Base-by-base conservation (phyloP, 2,797 vertebrate species). In the Onychomys leucogaster region DNA sequence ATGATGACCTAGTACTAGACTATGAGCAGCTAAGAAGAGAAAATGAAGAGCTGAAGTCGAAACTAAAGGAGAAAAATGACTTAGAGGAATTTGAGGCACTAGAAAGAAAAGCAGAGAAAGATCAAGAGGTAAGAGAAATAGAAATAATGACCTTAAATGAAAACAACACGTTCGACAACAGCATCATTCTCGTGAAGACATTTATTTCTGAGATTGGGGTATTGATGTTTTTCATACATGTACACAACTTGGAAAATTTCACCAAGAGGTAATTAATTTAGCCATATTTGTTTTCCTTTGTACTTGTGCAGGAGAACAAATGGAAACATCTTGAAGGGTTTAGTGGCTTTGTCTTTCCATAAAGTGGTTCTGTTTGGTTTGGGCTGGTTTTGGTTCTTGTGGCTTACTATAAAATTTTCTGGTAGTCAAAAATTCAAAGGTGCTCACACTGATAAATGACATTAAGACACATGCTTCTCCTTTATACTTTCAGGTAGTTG, bases 21-120 rank as follows among this genome's bases (percentile, higher is more conserved):
- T 99, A 98, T 89, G 98, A 99, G 86, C 98, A 98, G 78, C 6
- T 98, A 57, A 98, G 95, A 93, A 92, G 11, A 83, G 98, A 99
- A 97, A 97, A 99, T 75, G 97, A 96, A 90, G 98, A 99, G 95
- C 75, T 99, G 65, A 98, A 97, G 89, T 97, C 97, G 89, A 98
- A 97, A 85, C 97, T 99, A 94, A 98, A 98, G 77, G 99, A 99
- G 94, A 99, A 98, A 95, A 94, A 46, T 16, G 99, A 99, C 76
- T 96, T 97, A 6, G 98, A 99, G 0, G 99, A 99, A 98, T 99
- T 99, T 97, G 98, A 98, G 91, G 95, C 94, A 76, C 98, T 99
- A 57, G 99, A 99, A 98, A 98, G 99, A 69, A 98, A 99, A 97
- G 97, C 98, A 85, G 98, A 98, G 77, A 99, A 98, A 87, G 99